Evolutionary conservation across 37 sponge, comb jelly and placozoan species (phyloP).

Genomic region (Ephydatia muelleri): DNA sequence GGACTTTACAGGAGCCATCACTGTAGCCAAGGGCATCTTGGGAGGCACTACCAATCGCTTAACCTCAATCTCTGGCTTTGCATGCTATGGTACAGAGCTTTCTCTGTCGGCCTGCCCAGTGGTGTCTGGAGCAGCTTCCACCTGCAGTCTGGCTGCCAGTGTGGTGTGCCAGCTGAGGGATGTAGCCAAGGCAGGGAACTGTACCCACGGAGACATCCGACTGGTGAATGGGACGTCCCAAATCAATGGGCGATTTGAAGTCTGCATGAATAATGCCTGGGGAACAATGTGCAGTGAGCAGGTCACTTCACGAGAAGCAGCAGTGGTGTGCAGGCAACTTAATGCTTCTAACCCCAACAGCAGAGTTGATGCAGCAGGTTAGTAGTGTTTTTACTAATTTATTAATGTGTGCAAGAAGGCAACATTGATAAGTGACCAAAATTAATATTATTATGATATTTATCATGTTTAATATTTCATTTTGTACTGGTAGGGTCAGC

Average conservation of each 20-base stretch:
- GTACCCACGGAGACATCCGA: constrained; percentile 30
- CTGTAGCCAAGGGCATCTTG: background rate
- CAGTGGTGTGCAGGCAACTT: constrained; percentile 21
- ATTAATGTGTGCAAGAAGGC: too few species aligned
- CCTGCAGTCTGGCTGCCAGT: background rate
- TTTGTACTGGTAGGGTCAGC: background rate
- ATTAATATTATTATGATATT: too few species aligned
- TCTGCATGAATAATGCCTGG: constrained; percentile 65
- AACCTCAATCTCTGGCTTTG: background rate
- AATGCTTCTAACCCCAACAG: background rate
- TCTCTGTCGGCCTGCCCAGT: background rate
- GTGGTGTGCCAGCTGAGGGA: background rate
- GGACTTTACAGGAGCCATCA: background rate
- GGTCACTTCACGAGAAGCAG: constrained; percentile 37
- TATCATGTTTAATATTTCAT: too few species aligned
- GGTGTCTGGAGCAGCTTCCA: background rate
- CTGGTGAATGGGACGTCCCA: constrained; percentile 16
- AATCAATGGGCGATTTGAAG: constrained; percentile 46
- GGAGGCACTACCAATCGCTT: background rate
- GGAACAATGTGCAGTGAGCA: constrained; percentile 41
- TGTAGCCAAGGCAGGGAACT: constrained; percentile 3
- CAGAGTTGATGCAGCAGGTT: background rate
- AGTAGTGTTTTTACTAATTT: too few species aligned
- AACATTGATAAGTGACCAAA: too few species aligned
- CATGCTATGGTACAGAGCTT: background rate